Evolutionary conservation across 2,888 invertebrate species (phyloP).

Genomic region (Metellina segmentata): DNA sequence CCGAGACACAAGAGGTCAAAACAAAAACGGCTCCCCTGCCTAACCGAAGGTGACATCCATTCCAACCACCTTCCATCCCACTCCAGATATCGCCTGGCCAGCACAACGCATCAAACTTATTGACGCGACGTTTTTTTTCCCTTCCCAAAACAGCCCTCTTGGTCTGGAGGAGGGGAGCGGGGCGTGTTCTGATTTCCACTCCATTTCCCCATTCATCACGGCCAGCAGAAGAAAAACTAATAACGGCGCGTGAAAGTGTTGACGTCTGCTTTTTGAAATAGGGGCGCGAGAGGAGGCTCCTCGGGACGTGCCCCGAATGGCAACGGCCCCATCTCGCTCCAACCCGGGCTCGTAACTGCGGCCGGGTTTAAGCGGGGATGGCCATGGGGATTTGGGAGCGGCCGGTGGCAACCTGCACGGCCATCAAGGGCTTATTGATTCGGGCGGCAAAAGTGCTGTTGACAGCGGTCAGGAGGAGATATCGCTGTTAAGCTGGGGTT

Average conservation of each 20-base stretch:
- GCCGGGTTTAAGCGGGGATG: no score
- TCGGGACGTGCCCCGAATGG: slow-evolving; percentile 8
- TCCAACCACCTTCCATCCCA: no score
- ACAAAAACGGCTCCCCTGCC: no score
- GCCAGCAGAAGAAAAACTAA: not conserved
- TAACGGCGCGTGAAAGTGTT: slow-evolving; percentile 69
- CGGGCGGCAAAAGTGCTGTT: no score
- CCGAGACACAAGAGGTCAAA: no score
- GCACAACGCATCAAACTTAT: not conserved
- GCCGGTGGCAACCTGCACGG: no score
- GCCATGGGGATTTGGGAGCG: no score
- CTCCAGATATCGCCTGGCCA: not conserved
- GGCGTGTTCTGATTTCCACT: slow-evolving; percentile 50
- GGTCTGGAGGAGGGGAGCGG: not conserved
- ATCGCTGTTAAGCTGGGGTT: no score
- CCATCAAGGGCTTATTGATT: no score
- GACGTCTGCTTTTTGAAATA: slow-evolving; percentile 66
- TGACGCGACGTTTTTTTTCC: not conserved
- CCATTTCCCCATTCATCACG: slow-evolving; percentile 57
- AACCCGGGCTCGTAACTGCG: no score
- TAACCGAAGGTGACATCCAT: no score
- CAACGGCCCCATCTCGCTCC: not conserved
- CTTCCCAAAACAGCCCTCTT: not conserved
- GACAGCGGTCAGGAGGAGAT: no score
- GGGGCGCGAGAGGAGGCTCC: slow-evolving; percentile 23